Conservation (phyloP, 2,113 vertebrate species). For the Chaetodon trifascialis region DNA sequence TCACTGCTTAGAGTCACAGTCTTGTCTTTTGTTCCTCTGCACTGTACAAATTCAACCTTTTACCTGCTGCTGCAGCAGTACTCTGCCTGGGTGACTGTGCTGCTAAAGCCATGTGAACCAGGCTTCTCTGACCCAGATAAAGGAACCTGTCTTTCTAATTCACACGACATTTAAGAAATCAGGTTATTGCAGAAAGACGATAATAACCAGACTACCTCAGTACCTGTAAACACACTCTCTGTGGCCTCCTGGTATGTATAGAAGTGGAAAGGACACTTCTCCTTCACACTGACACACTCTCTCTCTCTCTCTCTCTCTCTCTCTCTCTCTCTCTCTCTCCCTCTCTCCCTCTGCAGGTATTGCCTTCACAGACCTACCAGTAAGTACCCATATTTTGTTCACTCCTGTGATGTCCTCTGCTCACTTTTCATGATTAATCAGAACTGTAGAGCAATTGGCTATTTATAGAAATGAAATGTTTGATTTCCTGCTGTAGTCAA, state of each 20-base stretch:
- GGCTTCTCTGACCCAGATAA: neutral
- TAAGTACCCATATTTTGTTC: conserved; percentile 84
- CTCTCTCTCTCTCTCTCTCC: conserved; percentile 48
- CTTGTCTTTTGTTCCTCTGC: neutral
- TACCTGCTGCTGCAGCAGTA: neutral
- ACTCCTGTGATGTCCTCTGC: neutral
- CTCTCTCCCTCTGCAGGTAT: conserved; percentile 87
- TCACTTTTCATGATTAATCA: conserved; percentile 25
- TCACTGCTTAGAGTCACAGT: neutral
- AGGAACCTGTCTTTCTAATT: neutral
- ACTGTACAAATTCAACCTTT: neutral
- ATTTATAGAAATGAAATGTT: conserved; percentile 30
- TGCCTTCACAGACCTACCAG: conserved; percentile 98
- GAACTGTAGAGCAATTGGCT: neutral
- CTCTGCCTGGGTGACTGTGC: neutral
- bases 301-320: conserved; percentile 56
- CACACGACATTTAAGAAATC: neutral
- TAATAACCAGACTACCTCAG: conserved; percentile 9
- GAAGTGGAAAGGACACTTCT: neutral
- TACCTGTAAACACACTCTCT: conserved; percentile 19
- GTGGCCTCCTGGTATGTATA: neutral
- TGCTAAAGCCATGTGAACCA: neutral
- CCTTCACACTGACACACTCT: conserved; percentile 36
- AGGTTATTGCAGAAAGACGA: neutral
- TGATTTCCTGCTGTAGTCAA: neutral